phyloP scores from a whole-genome alignment of 2,888 invertebrate genomes.

The Drosophila paranaensis region DNA sequence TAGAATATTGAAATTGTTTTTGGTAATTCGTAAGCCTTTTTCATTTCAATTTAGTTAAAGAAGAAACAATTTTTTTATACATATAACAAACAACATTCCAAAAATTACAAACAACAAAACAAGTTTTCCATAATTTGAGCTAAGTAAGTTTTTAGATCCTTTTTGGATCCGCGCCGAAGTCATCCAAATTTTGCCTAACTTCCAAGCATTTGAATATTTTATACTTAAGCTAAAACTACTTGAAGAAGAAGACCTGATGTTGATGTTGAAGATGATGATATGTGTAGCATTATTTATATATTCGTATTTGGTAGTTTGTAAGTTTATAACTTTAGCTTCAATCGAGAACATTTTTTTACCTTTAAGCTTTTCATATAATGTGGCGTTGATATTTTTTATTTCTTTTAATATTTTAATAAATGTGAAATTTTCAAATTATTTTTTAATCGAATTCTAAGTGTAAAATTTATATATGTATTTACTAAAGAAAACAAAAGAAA shows the following conservation, averaged over 20 bases:
- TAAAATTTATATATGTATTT: constrained; percentile 45
- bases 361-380: constrained; percentile 46
- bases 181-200: constrained; percentile 45
- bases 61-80: constrained; percentile 50
- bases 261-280: constrained; percentile 17
- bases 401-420: constrained; percentile 1
- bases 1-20: constrained; percentile 79
- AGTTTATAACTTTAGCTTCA: constrained; percentile 62
- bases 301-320: constrained; percentile 56
- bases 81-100: constrained; percentile 21
- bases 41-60: constrained; percentile 59
- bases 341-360: constrained; percentile 32
- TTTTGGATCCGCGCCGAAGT: constrained; percentile 49
- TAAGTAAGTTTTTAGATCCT: constrained; percentile 36
- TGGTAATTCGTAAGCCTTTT: constrained; percentile 50
- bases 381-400: constrained; percentile 7
- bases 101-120: constrained; percentile 68
- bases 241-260: constrained; percentile 8
- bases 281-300: constrained; percentile 49
- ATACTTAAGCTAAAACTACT: constrained; percentile 50
- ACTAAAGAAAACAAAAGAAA: constrained; percentile 41
- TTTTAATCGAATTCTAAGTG: constrained; percentile 38
- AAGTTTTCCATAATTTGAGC: constrained; percentile 70
- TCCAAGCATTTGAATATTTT: constrained; percentile 58
- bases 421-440: constrained; percentile 25